Percentiles rank a stretch among this genome's conserved stretches.
phyloP scores from a whole-genome alignment of 2,113 vertebrate genomes.

The Bubalus kerabau region DNA sequence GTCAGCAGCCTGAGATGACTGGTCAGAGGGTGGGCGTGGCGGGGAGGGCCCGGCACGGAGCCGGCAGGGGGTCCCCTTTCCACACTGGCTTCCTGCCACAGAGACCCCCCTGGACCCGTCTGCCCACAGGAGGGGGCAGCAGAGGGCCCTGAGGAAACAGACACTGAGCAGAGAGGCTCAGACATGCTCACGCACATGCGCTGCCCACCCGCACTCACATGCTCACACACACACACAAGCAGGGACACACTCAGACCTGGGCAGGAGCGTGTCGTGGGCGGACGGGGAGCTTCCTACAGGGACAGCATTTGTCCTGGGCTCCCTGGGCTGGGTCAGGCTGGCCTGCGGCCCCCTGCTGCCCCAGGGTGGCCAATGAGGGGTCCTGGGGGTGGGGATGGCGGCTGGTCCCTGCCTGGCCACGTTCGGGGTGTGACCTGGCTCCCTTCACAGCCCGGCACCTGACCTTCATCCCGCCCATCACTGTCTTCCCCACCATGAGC shows the following conservation, averaged over 20 bases:
- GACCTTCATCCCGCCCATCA: not conserved
- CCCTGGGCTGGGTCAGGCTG: not conserved
- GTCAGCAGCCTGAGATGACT: rapidly evolving
- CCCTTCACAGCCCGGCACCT: not conserved
- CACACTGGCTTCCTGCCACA: rapidly evolving
- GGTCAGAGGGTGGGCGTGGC: not conserved
- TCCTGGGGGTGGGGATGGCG: rapidly evolving
- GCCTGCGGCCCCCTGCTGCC: not conserved
- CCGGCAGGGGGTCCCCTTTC: not conserved
- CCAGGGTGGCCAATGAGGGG: not conserved
- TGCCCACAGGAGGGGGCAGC: not conserved
- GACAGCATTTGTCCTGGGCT: not conserved
- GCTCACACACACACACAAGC: too few species aligned
- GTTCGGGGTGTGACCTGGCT: rapidly evolving
- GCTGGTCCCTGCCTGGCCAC: rapidly evolving
- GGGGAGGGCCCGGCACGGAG: not conserved
- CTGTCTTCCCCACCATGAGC: not conserved
- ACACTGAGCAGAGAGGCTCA: not conserved
- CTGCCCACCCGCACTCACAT: not conserved
- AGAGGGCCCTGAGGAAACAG: rapidly evolving
- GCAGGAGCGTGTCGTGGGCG: rapidly evolving
- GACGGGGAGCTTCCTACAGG: rapidly evolving
- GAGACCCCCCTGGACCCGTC: not conserved
- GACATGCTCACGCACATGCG: rapidly evolving
- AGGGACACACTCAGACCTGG: not conserved